Base-by-base conservation (phyloP, 2,888 invertebrate genomes). In the Ectropis crepuscularia region DNA sequence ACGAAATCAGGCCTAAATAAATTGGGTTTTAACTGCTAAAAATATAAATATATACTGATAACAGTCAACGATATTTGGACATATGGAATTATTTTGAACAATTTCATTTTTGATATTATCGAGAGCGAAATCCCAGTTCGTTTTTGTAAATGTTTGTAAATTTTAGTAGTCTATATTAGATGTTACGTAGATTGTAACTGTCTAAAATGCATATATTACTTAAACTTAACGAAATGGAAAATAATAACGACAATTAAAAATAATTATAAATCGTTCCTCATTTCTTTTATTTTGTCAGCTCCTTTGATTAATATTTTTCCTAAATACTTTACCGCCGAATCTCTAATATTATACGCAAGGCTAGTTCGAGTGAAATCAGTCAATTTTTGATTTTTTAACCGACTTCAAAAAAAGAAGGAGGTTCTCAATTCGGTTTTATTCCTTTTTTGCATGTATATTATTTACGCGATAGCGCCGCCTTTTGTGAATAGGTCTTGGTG, bases 71-170 rank as follows among this genome's bases (percentile, higher is more conserved):
- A 42, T 38, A 53, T 50, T 43, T 51, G 53, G 36, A 48, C 16
- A 55, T 67, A 54, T 51, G 50, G 57, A 57, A 51, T 65, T 55
- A 45, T 49, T 63, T 59, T 43, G 28, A 8, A 46, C 43, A 50
- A 45, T 58, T 47, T 12, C 45, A 55, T 67, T 63, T 76, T 78
- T 73, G 69, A 57, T 69, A 68, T 58, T 61, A 66, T 69, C 70
- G 58, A 75, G 72, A 75, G 68, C 69, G 76, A 77, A 84, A 81
- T 81, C 87, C 89, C 90, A 89, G 89, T 89, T 86, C 78, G 75
- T 79, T 79, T 77, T 85, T 90, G 89, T 91, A 90, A 89, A 90
- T 90, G 90, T 89, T 86, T 92, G 85, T 89, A 88, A 87, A 91
- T 88, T 87, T 83, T 83, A 81, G 89, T 89, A 89, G 88, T 88